Percentiles rank a stretch among this genome's conserved stretches.
phyloP scores from a whole-genome alignment of 2,888 invertebrate species.

The Melipona bicolor region DNA sequence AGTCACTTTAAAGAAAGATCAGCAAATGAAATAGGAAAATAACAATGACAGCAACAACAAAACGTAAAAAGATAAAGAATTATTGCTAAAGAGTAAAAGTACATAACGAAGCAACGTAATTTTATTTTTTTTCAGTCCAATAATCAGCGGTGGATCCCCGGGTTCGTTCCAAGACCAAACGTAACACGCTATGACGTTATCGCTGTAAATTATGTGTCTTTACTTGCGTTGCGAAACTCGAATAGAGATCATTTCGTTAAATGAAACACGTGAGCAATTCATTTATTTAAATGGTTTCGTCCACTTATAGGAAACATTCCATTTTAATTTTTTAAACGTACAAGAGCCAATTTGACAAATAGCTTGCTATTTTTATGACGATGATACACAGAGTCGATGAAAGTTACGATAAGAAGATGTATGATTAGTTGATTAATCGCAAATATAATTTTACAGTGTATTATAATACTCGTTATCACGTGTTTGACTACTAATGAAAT shows the following conservation, averaged over 20 bases:
- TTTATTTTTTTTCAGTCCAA: constrained; percentile 43
- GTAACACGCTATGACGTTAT: not conserved
- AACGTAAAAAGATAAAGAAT: not conserved
- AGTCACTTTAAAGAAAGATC: not conserved
- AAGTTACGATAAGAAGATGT: not conserved
- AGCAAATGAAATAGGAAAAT: not conserved
- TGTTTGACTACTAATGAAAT: not conserved
- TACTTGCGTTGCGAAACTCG: not conserved
- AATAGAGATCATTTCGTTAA: not conserved
- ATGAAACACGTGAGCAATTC: not conserved
- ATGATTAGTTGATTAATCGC: not conserved
- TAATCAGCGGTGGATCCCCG: constrained; percentile 53
- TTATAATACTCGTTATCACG: not conserved
- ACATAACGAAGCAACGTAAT: not conserved
- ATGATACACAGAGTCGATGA: not conserved
- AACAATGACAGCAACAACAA: not conserved
- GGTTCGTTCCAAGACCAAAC: constrained; percentile 33
- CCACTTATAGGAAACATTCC: not conserved
- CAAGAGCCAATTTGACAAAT: not conserved
- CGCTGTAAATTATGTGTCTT: not conserved
- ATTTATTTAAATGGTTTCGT: not conserved
- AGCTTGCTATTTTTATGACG: not conserved
- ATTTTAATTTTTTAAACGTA: not conserved
- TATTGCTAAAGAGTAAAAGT: not conserved
- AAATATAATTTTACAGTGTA: not conserved